Evolutionary conservation across 1,140 invertebrate species (phyloP).

Genomic region (Sarcophaga bullata): DNA sequence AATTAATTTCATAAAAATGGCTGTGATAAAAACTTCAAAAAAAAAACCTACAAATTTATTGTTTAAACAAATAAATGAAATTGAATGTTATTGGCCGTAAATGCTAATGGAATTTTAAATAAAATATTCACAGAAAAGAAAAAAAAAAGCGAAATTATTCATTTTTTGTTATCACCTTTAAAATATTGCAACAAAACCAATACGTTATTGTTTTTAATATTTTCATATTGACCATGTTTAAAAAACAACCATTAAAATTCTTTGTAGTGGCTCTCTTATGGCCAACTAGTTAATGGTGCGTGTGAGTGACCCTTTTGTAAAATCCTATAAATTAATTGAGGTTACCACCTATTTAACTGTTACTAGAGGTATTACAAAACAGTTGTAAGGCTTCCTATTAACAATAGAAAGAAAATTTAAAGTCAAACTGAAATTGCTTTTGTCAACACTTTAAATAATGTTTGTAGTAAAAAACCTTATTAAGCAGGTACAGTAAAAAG

Average conservation of each 20-base stretch:
- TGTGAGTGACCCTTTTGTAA: background rate
- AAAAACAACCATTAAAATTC: background rate
- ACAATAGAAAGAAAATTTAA: too few relatives aligned
- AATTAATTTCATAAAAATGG: background rate
- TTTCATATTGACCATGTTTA: too few relatives aligned
- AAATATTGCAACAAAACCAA: too few relatives aligned
- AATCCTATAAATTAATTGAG: background rate
- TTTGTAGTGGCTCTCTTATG: background rate
- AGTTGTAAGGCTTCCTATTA: background rate
- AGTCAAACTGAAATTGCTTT: too few relatives aligned
- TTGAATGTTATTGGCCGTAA: slow-evolving; percentile 8
- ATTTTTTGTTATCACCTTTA: too few relatives aligned
- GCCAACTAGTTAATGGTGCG: background rate
- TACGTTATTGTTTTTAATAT: too few relatives aligned
- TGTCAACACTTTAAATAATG: too few relatives aligned
- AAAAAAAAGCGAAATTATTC: too few relatives aligned
- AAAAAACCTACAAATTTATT: background rate
- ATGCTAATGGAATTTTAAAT: slow-evolving; percentile 22
- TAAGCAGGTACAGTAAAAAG: too few relatives aligned
- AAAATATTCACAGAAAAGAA: background rate
- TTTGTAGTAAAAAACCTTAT: too few relatives aligned
- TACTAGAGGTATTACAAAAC: background rate
- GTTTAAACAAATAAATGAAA: slow-evolving; percentile 15
- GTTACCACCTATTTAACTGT: background rate
- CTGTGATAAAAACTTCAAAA: too few relatives aligned